These are phyloP conservation scores for Melanotaenia pygmaea DNA, from an alignment of 2,797 vertebrate genomes.

Conservation along the genomic window DNA sequence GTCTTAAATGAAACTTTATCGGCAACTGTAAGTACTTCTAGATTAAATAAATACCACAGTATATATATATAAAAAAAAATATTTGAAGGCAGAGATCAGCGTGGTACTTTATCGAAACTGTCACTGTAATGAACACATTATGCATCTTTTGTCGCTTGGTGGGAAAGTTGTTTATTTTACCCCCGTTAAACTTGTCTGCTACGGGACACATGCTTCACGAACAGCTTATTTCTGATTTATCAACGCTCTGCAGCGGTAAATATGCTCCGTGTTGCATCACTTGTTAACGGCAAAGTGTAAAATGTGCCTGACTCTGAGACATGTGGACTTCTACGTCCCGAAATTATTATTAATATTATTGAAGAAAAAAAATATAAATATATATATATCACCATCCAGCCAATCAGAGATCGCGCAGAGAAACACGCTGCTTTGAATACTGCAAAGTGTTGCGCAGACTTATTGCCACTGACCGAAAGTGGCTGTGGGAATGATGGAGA, in stretches of 20 bases:
- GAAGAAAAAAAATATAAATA: constrained; percentile 8
- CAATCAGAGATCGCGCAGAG: constrained; percentile 69
- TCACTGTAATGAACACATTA: not conserved
- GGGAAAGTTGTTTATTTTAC: constrained; percentile 1
- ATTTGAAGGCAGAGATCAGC: constrained; percentile 9
- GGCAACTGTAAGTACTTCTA: constrained; percentile 80
- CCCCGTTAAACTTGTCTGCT: constrained; percentile 42
- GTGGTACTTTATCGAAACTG: not conserved
- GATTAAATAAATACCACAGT: constrained; percentile 7
- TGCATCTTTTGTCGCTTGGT: constrained; percentile 2
- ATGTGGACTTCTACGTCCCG: not conserved
- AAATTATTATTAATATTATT: constrained; percentile 44
- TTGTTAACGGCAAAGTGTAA: constrained; percentile 46
- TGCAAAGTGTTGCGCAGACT: constrained; percentile 32
- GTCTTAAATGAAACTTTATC: constrained; percentile 80
- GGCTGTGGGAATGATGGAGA: constrained; percentile 44
- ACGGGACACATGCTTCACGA: constrained; percentile 41
- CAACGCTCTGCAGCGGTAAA: constrained; percentile 47
- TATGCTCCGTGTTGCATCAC: constrained; percentile 37
- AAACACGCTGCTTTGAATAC: constrained; percentile 56
- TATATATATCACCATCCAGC: constrained; percentile 43
- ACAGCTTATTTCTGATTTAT: constrained; percentile 49
- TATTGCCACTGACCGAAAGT: constrained; percentile 29
- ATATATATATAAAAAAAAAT: not conserved
- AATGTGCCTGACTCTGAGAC: constrained; percentile 5